phyloP scores from a whole-genome alignment of 1,140 invertebrate genomes.

The Delia radicum region DNA sequence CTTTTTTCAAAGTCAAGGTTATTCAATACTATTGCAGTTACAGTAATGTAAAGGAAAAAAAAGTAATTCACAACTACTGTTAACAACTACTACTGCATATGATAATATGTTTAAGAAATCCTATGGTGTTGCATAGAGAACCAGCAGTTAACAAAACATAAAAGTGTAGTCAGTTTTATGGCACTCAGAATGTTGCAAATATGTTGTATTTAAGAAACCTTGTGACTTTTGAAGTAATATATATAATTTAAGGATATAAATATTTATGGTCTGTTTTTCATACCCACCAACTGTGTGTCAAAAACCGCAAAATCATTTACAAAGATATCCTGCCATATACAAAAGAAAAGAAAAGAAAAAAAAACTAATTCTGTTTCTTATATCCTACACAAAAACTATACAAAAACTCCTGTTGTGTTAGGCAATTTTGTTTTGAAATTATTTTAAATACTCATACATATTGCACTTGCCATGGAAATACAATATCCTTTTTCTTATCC shows the following conservation, averaged over 20 bases:
- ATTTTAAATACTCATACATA: too few relatives aligned
- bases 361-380: too few relatives aligned
- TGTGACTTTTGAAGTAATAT: not conserved
- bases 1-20: not conserved
- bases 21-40: not conserved
- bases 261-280: not conserved
- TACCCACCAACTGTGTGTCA: not conserved
- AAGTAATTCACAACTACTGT: constrained; percentile 18
- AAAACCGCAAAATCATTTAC: constrained; percentile 16
- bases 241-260: too few relatives aligned
- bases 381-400: not conserved
- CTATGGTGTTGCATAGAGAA: not conserved
- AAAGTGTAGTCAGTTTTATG: not conserved
- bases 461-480: not conserved
- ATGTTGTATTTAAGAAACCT: not conserved
- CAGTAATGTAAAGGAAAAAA: too few relatives aligned
- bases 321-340: not conserved
- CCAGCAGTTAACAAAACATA: not conserved
- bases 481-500: not conserved
- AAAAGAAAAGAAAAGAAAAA: too few relatives aligned
- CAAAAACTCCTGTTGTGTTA: not conserved
- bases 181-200: not conserved
- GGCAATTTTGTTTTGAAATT: not conserved
- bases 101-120: not conserved
- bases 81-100: not conserved